A percentile compares a stretch with the other conserved stretches of the same genome.
Conservation (phyloP, 2,888 invertebrate species). For the Stenodera caucasica region DNA sequence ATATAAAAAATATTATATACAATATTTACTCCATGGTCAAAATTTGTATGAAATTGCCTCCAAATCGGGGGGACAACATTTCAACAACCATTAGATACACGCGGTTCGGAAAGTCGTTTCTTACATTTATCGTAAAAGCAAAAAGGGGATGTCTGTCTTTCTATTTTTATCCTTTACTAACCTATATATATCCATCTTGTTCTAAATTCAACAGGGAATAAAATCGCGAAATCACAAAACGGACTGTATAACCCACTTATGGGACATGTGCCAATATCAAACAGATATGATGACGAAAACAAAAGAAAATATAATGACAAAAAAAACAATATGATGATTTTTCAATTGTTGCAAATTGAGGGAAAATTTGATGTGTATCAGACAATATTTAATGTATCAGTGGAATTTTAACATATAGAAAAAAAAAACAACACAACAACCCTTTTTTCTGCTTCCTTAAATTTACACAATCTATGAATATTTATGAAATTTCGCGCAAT, state of each 20-base stretch:
- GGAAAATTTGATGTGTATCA: background rate
- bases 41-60: constrained; percentile 7
- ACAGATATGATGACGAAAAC: background rate
- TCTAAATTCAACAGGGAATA: background rate
- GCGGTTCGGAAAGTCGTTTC: background rate
- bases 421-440: background rate
- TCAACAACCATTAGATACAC: constrained; percentile 4
- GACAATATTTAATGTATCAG: background rate
- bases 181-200: background rate
- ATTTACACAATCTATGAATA: background rate
- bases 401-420: background rate
- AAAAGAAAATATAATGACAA: background rate
- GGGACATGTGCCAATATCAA: background rate
- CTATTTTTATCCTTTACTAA: background rate
- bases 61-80: background rate
- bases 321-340: too few species aligned
- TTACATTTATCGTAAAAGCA: background rate
- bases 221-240: background rate
- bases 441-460: background rate
- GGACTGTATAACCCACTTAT: background rate
- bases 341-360: too few species aligned
- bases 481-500: constrained; percentile 1
- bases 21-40: background rate
- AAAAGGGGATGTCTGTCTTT: background rate
- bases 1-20: too few species aligned